These are phyloP conservation scores for Battus philenor DNA, from an alignment of 1,140 invertebrate species.

Conservation along the genomic window DNA sequence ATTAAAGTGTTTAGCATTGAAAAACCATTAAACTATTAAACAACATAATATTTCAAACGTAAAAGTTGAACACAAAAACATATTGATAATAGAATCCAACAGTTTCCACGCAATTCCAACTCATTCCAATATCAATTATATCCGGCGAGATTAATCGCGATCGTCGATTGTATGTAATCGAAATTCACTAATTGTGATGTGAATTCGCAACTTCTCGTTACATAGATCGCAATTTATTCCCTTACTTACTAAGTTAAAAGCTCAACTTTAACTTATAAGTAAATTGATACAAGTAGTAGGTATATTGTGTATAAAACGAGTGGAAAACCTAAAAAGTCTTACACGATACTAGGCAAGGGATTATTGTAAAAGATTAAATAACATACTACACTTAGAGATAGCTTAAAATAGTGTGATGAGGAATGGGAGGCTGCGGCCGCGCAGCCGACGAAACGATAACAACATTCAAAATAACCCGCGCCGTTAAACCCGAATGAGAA, in stretches of 20 bases:
- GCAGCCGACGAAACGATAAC: too few species aligned
- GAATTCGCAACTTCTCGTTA: slow-evolving; percentile 12
- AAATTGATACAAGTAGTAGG: slow-evolving; percentile 58
- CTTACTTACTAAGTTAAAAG: slow-evolving; percentile 53
- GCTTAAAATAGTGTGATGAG: slow-evolving; percentile 58
- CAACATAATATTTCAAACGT: too few species aligned
- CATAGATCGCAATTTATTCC: slow-evolving; percentile 29
- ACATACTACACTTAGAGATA: slow-evolving; percentile 68
- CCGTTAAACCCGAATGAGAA: background rate
- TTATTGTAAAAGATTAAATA: slow-evolving; percentile 64
- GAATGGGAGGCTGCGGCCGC: slow-evolving; percentile 20
- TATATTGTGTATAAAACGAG: slow-evolving; percentile 75
- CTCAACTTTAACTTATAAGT: slow-evolving; percentile 72
- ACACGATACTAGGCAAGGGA: slow-evolving; percentile 60
- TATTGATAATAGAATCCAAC: too few species aligned
- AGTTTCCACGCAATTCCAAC: background rate
- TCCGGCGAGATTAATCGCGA: slow-evolving; percentile 1
- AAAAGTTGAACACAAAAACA: too few species aligned
- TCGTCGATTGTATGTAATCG: background rate
- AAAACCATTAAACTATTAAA: too few species aligned
- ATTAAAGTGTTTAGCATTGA: too few species aligned
- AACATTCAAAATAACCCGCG: background rate
- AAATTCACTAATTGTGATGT: slow-evolving; percentile 1
- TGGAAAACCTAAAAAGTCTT: slow-evolving; percentile 71
- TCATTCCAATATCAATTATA: background rate